phyloP scores from a whole-genome alignment of 2,888 invertebrate genomes.

The Uropetala carovei region DNA sequence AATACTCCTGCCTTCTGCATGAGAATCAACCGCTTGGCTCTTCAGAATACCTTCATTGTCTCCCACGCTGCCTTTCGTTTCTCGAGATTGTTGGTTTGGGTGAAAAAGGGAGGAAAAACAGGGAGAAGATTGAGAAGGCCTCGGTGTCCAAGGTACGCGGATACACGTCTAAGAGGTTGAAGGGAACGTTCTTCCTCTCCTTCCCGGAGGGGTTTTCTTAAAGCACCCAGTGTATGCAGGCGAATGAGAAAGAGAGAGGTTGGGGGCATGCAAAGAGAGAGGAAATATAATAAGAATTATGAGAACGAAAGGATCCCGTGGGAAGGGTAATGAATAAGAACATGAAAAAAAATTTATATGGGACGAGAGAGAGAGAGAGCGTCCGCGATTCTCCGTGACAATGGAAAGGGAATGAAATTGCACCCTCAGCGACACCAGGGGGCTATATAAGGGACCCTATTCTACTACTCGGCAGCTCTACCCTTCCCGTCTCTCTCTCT shows the following conservation, averaged over 20 bases:
- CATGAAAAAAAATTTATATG: neutral
- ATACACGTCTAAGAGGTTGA: neutral
- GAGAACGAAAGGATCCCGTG: neutral
- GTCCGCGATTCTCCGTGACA: neutral
- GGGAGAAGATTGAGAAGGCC: neutral
- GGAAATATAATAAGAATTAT: neutral
- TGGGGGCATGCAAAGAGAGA: too few relatives aligned
- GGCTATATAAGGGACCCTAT: neutral
- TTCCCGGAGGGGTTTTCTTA: neutral
- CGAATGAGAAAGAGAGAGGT: neutral
- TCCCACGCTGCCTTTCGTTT: neutral
- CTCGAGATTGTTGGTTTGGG: neutral
- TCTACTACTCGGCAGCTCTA: too few relatives aligned
- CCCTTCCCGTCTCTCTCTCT: neutral
- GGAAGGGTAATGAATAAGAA: conserved; percentile 4
- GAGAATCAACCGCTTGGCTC: too few relatives aligned
- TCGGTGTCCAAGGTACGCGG: neutral
- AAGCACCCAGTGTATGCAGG: neutral
- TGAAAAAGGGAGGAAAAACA: neutral
- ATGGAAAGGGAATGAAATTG: neutral
- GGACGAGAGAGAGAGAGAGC: neutral
- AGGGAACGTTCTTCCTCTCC: neutral
- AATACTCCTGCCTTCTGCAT: too few relatives aligned
- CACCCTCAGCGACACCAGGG: neutral
- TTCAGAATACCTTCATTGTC: neutral